These are phyloP conservation scores for Actinia equina DNA, from an alignment of 64 coral and sea anemone species.

Conservation along the genomic window DNA sequence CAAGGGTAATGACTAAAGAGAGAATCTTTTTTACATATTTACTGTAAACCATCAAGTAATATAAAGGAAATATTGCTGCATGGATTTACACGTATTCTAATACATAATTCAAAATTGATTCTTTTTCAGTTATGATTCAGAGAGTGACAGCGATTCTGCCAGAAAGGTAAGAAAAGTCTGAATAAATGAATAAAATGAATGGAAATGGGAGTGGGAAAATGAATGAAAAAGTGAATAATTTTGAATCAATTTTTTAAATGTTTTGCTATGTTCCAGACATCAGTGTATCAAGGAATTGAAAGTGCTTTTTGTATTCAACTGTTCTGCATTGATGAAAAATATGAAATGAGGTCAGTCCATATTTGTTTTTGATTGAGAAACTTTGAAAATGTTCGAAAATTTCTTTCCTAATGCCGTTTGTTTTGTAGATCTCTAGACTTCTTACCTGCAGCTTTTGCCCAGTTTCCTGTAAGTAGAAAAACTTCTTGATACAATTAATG, in stretches of 20 bases:
- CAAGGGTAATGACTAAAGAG: not conserved
- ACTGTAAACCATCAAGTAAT: too few species aligned
- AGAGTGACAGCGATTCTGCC: not conserved
- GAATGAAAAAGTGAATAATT: not conserved
- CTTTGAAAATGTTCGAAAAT: too few species aligned
- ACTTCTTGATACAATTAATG: not conserved
- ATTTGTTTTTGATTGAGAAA: not conserved
- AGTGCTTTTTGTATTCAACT: slow-evolving; percentile 93
- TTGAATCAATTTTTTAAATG: too few species aligned
- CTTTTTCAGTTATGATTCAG: not conserved
- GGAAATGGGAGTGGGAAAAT: not conserved
- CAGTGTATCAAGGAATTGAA: slow-evolving; percentile 29
- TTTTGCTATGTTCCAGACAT: not conserved
- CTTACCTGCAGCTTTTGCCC: slow-evolving; percentile 78
- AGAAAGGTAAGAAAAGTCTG: not conserved
- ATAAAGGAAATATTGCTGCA: too few species aligned
- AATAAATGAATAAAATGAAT: not conserved
- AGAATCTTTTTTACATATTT: too few species aligned
- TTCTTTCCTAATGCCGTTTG: not conserved
- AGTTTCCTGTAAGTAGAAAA: slow-evolving; percentile 77
- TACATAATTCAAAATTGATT: not conserved
- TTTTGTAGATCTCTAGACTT: slow-evolving; percentile 85
- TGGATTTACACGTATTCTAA: too few species aligned
- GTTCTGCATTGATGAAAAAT: slow-evolving; percentile 99
- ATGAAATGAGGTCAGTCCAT: slow-evolving; percentile 78